These are phyloP conservation scores for Rissa tridactyla DNA, from an alignment of 2,113 vertebrate species.

Conservation along the genomic window DNA sequence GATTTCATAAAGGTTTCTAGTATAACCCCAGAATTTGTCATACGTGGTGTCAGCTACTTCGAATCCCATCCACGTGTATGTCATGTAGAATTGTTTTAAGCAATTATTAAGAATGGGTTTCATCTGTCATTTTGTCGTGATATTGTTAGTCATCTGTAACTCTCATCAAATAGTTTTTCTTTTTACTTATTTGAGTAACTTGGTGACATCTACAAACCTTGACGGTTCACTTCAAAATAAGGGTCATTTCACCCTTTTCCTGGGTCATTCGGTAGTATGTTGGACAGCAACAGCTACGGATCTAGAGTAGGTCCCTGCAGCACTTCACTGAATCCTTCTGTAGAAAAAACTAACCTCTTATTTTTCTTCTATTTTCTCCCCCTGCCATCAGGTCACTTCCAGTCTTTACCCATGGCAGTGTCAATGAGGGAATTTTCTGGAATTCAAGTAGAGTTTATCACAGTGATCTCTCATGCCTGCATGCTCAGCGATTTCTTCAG, in stretches of 20 bases:
- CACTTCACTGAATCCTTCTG: background rate
- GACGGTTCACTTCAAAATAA: background rate
- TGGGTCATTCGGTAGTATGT: background rate
- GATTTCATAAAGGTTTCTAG: background rate
- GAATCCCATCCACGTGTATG: background rate
- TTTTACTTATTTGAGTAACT: background rate
- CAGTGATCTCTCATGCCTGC: background rate
- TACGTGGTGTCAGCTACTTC: rapidly evolving
- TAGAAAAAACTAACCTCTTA: background rate
- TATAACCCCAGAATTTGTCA: background rate
- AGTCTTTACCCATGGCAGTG: background rate
- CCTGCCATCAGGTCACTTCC: background rate
- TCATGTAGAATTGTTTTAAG: background rate
- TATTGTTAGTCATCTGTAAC: background rate
- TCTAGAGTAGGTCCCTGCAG: background rate
- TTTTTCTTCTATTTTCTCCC: background rate
- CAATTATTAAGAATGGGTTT: background rate
- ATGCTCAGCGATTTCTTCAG: background rate
- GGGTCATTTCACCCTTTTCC: background rate
- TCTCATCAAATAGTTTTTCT: background rate
- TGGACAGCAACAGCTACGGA: background rate
- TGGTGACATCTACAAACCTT: background rate
- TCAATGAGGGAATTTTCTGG: background rate
- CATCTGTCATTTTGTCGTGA: background rate
- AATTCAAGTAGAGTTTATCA: background rate